phyloP scores from a whole-genome alignment of 2,888 invertebrate genomes.

The Macrosiphum euphorbiae region DNA sequence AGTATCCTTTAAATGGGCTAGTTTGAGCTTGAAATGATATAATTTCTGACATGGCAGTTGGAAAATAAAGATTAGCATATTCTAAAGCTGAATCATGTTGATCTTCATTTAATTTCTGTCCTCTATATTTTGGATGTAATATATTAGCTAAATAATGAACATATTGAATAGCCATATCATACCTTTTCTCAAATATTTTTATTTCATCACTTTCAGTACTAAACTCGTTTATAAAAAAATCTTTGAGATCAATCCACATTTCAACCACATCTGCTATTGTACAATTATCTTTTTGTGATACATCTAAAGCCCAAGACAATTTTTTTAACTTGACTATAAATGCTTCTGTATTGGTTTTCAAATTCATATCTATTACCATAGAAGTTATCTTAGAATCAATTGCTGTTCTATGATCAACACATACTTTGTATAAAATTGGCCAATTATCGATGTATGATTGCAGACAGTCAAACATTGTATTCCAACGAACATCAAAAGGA shows the following conservation, averaged over 20 bases:
- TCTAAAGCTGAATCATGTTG: too few relatives aligned
- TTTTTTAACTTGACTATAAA: not conserved
- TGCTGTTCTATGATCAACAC: not conserved
- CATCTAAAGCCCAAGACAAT: not conserved
- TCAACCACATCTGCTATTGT: not conserved
- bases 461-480: not conserved
- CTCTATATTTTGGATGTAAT: too few relatives aligned
- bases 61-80: conserved; percentile 13
- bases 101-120: too few relatives aligned
- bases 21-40: too few relatives aligned
- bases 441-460: not conserved
- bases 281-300: not conserved
- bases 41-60: too few relatives aligned
- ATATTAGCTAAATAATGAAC: too few relatives aligned
- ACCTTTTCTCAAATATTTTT: too few relatives aligned
- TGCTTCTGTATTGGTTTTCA: conserved; percentile 4
- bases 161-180: too few relatives aligned
- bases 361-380: not conserved
- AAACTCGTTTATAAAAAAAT: too few relatives aligned
- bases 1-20: not conserved
- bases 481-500: conserved; percentile 19
- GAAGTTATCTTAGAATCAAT: not conserved
- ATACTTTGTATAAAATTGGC: conserved; percentile 13
- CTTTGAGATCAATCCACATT: not conserved
- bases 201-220: too few relatives aligned